Base-by-base conservation (phyloP, 2,113 vertebrate species). In the Mesoclemmys tuberculata region DNA sequence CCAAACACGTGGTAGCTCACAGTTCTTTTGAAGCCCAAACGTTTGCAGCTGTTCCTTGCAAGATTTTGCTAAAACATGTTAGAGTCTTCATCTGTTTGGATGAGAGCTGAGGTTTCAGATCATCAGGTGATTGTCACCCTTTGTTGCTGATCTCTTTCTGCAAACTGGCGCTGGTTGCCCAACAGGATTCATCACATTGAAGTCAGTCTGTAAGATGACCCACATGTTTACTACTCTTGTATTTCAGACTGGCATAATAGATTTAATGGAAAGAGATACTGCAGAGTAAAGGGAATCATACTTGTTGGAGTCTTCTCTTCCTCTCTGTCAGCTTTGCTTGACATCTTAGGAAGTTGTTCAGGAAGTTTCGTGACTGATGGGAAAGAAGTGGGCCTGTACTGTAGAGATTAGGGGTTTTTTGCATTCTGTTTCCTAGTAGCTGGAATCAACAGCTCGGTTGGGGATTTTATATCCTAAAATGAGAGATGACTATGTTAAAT, bases 201-300 rank as follows among this genome's bases (percentile, higher is more conserved):
- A 26, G 55, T 5, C 4, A 0, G 38, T 75, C 35, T 22, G 19
- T 6, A 49, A 61, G 21, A 85, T 18, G 21, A 13, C 16, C 51
- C 52, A 1, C 1, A 35, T 51, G 26, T 48, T 18, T 82, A 18
- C 82, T 92, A 84, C n/a, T 29, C 27, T 1, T 22, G 22, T 19
- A 1, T 46, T 18, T 85, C 18, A 0, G 10, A 10, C 68, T 46
- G 51, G 14, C 1, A 1, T 3, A 14, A 81, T 79, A 81, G 29
- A 5, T 48, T 18, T 29, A 18, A 61, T 26, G 49, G 51, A 81
- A 89, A 95, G 26, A 80, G n/a, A 58, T 44, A 2, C 14, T n/a
- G 21, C 78, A 74, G 61, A 89, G 31, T n/a, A n/a, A 54, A 79
- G 51, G 56, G 52, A 85, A 44, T 6, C 3, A 29, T 46, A 19